Evolutionary conservation across 2,113 vertebrate genomes (phyloP).

Genomic region (Abramis brama): DNA sequence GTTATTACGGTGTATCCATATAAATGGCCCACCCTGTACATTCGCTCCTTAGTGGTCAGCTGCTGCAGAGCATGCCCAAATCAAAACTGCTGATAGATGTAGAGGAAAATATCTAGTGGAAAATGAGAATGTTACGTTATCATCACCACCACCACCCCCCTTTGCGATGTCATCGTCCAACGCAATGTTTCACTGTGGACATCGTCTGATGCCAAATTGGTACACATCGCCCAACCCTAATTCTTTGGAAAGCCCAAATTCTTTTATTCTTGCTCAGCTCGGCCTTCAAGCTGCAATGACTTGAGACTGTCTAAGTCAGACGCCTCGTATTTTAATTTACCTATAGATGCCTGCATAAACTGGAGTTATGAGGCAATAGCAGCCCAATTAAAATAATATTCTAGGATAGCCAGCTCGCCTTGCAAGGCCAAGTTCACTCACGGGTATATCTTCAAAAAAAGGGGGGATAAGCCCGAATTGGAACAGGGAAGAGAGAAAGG

Average conservation of each 20-base stretch:
- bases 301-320: slow-evolving; percentile 26
- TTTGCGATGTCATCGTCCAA: too few species aligned
- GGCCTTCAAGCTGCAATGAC: slow-evolving; percentile 24
- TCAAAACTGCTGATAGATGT: too few species aligned
- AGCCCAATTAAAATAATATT: slow-evolving; percentile 59
- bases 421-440: slow-evolving; percentile 60
- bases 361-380: slow-evolving; percentile 14
- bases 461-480: background rate
- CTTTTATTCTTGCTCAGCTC: slow-evolving; percentile 34
- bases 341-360: slow-evolving; percentile 29
- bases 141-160: too few species aligned
- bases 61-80: too few species aligned
- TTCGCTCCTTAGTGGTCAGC: too few species aligned
- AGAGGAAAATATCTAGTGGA: too few species aligned
- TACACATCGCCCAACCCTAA: too few species aligned
- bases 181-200: too few species aligned
- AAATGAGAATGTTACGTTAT: too few species aligned
- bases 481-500: slow-evolving; percentile 42
- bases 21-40: too few species aligned
- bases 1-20: too few species aligned
- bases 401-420: slow-evolving; percentile 46
- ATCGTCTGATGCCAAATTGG: too few species aligned
- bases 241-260: slow-evolving; percentile 53
- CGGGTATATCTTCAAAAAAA: slow-evolving; percentile 41
- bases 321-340: slow-evolving; percentile 53